phyloP scores from a whole-genome alignment of 2,888 invertebrate species.

The Adela reaumurella region DNA sequence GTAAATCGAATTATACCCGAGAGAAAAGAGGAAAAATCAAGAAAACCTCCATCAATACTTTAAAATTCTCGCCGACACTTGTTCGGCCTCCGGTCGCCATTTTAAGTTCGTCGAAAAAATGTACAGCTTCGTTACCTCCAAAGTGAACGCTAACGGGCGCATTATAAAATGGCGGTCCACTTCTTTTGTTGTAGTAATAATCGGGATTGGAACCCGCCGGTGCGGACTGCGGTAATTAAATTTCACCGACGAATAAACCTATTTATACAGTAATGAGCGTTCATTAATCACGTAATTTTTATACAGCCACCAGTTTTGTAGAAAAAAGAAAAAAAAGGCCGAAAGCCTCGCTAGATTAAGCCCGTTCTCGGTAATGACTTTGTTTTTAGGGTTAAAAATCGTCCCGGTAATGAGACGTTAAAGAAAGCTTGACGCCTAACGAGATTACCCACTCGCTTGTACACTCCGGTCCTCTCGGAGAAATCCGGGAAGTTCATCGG shows the following conservation, averaged over 20 bases:
- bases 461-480: no score
- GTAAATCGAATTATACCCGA: no score
- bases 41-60: no score
- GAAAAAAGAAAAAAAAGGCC: neutral
- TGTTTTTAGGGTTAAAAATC: slow-evolving; percentile 50
- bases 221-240: slow-evolving; percentile 39
- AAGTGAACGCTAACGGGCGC: neutral
- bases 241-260: slow-evolving; percentile 49
- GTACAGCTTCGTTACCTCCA: neutral
- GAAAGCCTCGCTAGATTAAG: slow-evolving; percentile 45
- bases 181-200: slow-evolving; percentile 25
- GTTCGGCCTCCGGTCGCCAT: neutral
- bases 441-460: neutral
- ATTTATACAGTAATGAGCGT: slow-evolving; percentile 52
- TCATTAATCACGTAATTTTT: slow-evolving; percentile 56
- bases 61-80: neutral
- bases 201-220: slow-evolving; percentile 31
- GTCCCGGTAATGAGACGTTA: neutral
- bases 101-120: neutral
- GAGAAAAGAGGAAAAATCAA: no score
- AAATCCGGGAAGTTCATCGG: no score
- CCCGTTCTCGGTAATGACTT: slow-evolving; percentile 51
- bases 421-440: neutral
- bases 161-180: neutral
- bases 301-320: slow-evolving; percentile 34